Conservation (phyloP, 2,888 invertebrate species). For the Agrotis exclamationis region DNA sequence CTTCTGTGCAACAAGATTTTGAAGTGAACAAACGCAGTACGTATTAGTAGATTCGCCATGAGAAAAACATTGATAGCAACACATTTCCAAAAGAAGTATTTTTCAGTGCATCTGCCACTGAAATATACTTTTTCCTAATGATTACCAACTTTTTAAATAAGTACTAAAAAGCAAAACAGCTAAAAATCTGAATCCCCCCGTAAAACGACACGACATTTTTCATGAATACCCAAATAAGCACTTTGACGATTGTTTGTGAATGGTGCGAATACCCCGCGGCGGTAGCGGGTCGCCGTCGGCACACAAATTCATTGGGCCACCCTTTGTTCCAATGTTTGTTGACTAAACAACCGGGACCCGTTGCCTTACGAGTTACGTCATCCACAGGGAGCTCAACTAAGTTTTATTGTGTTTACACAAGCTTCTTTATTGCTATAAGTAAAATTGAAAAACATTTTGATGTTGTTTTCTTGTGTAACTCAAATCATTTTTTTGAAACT, state of each 20-base stretch:
- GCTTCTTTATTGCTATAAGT: slow-evolving; percentile 42
- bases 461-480: slow-evolving; percentile 10
- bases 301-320: slow-evolving; percentile 57
- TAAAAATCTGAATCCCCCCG: background rate
- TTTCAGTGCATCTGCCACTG: no score
- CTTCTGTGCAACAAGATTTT: background rate
- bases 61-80: background rate
- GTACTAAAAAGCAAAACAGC: slow-evolving; percentile 14
- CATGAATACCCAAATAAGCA: slow-evolving; percentile 34
- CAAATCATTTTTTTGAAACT: no score
- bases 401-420: slow-evolving; percentile 57
- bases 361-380: slow-evolving; percentile 61
- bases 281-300: slow-evolving; percentile 34
- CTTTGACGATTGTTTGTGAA: slow-evolving; percentile 58
- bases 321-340: slow-evolving; percentile 72
- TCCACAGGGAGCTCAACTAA: slow-evolving; percentile 46
- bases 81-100: background rate
- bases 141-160: no score
- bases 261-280: slow-evolving; percentile 60
- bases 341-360: slow-evolving; percentile 64
- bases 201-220: slow-evolving; percentile 28
- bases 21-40: no score
- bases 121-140: no score
- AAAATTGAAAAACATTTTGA: slow-evolving; percentile 26
- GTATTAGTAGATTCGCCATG: no score